Conservation (phyloP, 2,888 invertebrate genomes). For the Mimumesa dahlbomi region DNA sequence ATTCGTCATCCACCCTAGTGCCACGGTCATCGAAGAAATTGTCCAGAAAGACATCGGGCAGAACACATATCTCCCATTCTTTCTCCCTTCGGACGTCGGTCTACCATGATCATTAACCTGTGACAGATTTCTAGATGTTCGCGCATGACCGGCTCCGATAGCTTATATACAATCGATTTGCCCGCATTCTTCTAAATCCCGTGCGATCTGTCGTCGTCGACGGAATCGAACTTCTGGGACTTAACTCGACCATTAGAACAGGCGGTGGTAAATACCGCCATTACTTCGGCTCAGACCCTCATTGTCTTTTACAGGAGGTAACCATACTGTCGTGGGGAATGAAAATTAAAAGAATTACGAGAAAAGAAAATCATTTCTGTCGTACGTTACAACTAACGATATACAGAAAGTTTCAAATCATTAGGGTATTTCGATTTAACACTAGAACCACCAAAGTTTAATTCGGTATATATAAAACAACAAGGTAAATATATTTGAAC, state of each 20-base stretch:
- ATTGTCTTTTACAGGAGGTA: not conserved
- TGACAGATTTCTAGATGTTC: conserved; percentile 43
- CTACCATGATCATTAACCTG: conserved; percentile 44
- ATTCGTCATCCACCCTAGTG: conserved; percentile 27
- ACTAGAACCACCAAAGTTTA: too few relatives aligned
- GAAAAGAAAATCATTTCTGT: too few relatives aligned
- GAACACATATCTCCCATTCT: conserved; percentile 20
- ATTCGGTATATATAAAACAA: too few relatives aligned
- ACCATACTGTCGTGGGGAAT: too few relatives aligned
- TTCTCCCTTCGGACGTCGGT: not conserved
- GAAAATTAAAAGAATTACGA: too few relatives aligned
- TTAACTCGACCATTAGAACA: conserved; percentile 56
- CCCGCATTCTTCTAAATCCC: conserved; percentile 63
- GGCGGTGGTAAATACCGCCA: conserved; percentile 50
- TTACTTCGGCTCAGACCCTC: conserved; percentile 20
- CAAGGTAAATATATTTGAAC: too few relatives aligned
- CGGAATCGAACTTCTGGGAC: conserved; percentile 44
- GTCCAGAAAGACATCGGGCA: conserved; percentile 20
- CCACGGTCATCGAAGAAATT: conserved; percentile 16
- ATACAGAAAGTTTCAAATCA: too few relatives aligned
- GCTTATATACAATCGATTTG: conserved; percentile 51
- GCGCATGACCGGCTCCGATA: conserved; percentile 14
- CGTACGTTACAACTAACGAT: not conserved
- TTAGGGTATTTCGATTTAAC: too few relatives aligned
- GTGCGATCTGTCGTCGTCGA: conserved; percentile 39